Evolutionary conservation across 2,888 invertebrate genomes (phyloP), one percentile per base, ranked within the genome.

Genomic region (Rhaphigaster nebulosa): DNA sequence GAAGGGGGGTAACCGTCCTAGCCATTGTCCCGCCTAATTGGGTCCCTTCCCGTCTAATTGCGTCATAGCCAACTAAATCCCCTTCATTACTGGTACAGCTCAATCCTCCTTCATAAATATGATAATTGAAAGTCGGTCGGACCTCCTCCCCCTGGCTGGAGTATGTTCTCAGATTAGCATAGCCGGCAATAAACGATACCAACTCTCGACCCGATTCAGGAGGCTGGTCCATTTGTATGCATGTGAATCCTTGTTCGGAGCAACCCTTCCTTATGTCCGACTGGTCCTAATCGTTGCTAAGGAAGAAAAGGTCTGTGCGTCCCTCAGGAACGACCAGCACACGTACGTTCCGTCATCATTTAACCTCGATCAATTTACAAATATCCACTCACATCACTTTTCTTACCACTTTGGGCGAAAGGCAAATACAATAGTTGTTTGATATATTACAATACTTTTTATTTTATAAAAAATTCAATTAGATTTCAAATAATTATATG

Each of bases 71-170:
- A 38, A 41, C 41, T n/a, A 41, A 45, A 45, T 3, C 34, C 38
- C 60, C 65, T 88, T 88, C 88, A 88, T 88, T 88, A 88, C 56
- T 45, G 60, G 41, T 41, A 38, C 65, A 45, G 54, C 88, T 88
- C 88, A 88, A 88, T 60, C 88, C 41, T 38, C 20, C 41, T 88
- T 88, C 88, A 88, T 88, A 88, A 88, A 88, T 88, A 88, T 88
- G 60, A 88, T 88, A 88, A 88, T 88, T 88, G 88, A 88, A 88
- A 88, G 88, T 60, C 41, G 88, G 60, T 88, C n/a, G 45, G 84
- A 45, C 45, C 41, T 1, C 60, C 60, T n/a, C 60, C 23, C n/a
- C 54, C 54, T 15, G 12, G 65, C 65, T 50, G 45, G 84, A 26
- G 84, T 76, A 76, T 76, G 70, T 76, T 76, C 70, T 29, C n/a